Evolutionary conservation across 2,888 invertebrate species (phyloP).

Genomic region (Beris morrisii): DNA sequence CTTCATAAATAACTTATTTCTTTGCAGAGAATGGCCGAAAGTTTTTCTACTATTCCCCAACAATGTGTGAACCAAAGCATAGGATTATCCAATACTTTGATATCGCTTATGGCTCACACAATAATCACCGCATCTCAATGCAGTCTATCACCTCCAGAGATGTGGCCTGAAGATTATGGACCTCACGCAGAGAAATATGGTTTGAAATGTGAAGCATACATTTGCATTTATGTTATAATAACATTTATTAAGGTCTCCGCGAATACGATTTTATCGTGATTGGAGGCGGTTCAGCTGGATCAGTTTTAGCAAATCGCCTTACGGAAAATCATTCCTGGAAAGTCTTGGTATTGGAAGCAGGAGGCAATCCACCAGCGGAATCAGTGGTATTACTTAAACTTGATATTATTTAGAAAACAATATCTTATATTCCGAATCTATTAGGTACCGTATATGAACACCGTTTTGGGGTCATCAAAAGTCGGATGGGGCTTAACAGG

Average conservation of each 20-base stretch:
- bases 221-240: background rate
- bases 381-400: constrained; percentile 50
- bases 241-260: constrained; percentile 44
- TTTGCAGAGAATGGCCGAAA: too few relatives aligned
- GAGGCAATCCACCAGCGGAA: constrained; percentile 59
- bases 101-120: constrained; percentile 61
- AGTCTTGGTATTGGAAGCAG: constrained; percentile 58
- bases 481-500: too few relatives aligned
- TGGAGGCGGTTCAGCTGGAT: constrained; percentile 85
- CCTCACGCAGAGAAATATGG: constrained; percentile 32
- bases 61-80: constrained; percentile 44
- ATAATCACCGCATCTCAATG: constrained; percentile 63
- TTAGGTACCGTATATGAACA: too few relatives aligned
- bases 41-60: background rate
- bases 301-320: constrained; percentile 58
- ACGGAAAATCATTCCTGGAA: constrained; percentile 56
- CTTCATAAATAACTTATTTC: too few relatives aligned
- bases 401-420: constrained; percentile 18
- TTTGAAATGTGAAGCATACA: background rate
- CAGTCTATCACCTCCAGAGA: constrained; percentile 56
- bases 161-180: constrained; percentile 61
- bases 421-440: constrained; percentile 43
- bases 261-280: constrained; percentile 84
- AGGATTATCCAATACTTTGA: constrained; percentile 54
- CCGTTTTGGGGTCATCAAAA: too few relatives aligned